Conservation (phyloP, 2,888 invertebrate genomes). For the Drosophila merina region DNA sequence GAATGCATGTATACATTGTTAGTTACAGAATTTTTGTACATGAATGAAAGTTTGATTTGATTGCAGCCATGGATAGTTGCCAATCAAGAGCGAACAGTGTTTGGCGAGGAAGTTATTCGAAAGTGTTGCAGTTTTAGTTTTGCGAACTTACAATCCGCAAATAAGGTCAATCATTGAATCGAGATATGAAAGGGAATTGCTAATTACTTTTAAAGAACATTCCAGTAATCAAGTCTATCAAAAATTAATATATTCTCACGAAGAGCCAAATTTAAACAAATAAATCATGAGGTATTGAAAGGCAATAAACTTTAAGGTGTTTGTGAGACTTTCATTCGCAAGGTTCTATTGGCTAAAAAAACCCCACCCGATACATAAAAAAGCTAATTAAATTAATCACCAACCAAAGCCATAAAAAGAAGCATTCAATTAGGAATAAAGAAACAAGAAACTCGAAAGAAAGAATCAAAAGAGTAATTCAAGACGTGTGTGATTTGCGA, state of each 20-base stretch:
- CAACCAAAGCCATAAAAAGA: constrained; percentile 16
- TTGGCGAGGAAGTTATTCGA: constrained; percentile 8
- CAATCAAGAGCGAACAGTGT: constrained; percentile 9
- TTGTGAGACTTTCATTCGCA: background rate
- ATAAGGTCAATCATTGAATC: background rate
- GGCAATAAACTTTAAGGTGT: background rate
- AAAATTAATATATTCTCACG: background rate
- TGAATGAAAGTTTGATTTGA: constrained; percentile 32
- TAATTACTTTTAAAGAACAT: background rate
- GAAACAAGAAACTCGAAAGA: constrained; percentile 8
- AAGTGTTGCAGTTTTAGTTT: background rate
- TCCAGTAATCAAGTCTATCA: background rate
- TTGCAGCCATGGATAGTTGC: constrained; percentile 20
- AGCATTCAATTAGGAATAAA: constrained; percentile 16
- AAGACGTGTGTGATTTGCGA: constrained; percentile 54
- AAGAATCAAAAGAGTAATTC: constrained; percentile 68
- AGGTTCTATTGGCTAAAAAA: background rate
- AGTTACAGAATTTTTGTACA: constrained; percentile 31
- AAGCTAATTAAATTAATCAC: constrained; percentile 20
- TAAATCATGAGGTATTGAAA: background rate
- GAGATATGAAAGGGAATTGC: background rate
- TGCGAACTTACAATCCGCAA: background rate
- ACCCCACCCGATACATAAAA: constrained; percentile 4
- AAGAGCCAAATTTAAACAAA: background rate
- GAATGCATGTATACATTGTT: constrained; percentile 27